Evolutionary conservation across 2,888 invertebrate genomes (phyloP).

Genomic region (Homarus gammarus): DNA sequence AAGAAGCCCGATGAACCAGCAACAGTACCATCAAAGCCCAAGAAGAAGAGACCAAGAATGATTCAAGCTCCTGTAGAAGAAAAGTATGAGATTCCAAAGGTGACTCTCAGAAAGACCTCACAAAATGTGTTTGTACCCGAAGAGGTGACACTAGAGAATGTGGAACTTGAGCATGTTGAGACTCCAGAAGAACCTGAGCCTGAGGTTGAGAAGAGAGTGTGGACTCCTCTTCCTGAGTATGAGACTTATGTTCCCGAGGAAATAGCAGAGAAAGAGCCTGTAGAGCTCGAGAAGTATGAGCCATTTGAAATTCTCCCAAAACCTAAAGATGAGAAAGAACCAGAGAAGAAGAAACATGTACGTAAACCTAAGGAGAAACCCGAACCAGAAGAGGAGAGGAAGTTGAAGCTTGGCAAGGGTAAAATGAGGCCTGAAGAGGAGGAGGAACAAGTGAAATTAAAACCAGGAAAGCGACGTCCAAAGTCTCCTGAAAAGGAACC

Average conservation of each 20-base stretch:
- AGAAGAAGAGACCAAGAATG: slow-evolving; percentile 20
- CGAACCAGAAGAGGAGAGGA: slow-evolving; percentile 32
- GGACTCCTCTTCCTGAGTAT: slow-evolving; percentile 57
- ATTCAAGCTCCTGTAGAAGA: slow-evolving; percentile 36
- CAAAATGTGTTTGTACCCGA: slow-evolving; percentile 55
- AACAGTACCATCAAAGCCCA: slow-evolving; percentile 13
- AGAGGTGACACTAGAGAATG: slow-evolving; percentile 58
- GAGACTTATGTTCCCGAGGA: slow-evolving; percentile 50
- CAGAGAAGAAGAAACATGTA: slow-evolving; percentile 36
- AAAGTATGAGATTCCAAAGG: slow-evolving; percentile 22
- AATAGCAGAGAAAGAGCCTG: slow-evolving; percentile 52
- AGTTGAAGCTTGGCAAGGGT: slow-evolving; percentile 51
- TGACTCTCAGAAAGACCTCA: slow-evolving; percentile 44
- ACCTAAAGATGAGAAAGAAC: slow-evolving; percentile 38
- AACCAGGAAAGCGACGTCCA: slow-evolving; percentile 50
- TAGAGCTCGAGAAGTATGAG: slow-evolving; percentile 41
- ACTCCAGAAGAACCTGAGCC: slow-evolving; percentile 55
- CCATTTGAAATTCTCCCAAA: slow-evolving; percentile 1
- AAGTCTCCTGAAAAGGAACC: slow-evolving; percentile 44
- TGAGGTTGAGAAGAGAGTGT: slow-evolving; percentile 35
- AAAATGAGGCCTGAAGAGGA: slow-evolving; percentile 43
- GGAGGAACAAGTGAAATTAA: slow-evolving; percentile 36
- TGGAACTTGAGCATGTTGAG: slow-evolving; percentile 57
- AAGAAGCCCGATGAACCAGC: slow-evolving; percentile 20
- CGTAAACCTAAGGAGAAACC: slow-evolving; percentile 45